These are phyloP conservation scores for Diarsia mendica DNA, from an alignment of 2,888 invertebrate species.

Conservation along the genomic window DNA sequence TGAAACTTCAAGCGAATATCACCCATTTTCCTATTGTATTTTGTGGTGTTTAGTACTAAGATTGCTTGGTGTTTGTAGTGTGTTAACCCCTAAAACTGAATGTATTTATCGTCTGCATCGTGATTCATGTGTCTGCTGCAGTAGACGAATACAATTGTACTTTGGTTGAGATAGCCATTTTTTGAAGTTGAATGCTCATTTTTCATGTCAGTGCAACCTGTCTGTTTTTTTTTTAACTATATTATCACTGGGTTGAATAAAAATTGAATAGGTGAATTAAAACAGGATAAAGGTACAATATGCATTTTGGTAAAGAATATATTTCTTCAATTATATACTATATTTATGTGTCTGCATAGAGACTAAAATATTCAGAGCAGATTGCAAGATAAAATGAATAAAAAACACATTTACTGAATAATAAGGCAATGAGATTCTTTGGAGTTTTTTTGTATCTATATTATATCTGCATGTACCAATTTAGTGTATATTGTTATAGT, in stretches of 20 bases:
- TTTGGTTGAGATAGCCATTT: slow-evolving; percentile 74
- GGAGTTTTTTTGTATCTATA: slow-evolving; percentile 9
- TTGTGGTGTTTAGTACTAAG: slow-evolving; percentile 63
- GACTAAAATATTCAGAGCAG: slow-evolving; percentile 30
- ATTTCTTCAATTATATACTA: not conserved
- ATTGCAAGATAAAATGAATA: slow-evolving; percentile 35
- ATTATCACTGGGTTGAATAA: slow-evolving; percentile 13
- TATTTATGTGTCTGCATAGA: slow-evolving; percentile 19
- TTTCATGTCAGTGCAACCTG: slow-evolving; percentile 73
- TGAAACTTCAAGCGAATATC: slow-evolving; percentile 69
- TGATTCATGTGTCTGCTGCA: slow-evolving; percentile 88
- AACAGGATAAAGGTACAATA: not conserved
- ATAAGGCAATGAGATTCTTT: slow-evolving; percentile 14
- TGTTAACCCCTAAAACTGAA: slow-evolving; percentile 82
- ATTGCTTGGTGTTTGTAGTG: slow-evolving; percentile 66
- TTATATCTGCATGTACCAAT: slow-evolving; percentile 21
- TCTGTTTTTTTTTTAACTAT: slow-evolving; percentile 39
- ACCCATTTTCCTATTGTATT: slow-evolving; percentile 24
- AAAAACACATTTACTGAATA: slow-evolving; percentile 47
- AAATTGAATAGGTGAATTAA: slow-evolving; percentile 20
- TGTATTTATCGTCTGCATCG: slow-evolving; percentile 84
- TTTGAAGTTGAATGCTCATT: slow-evolving; percentile 72
- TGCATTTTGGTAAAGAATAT: slow-evolving; percentile 23
- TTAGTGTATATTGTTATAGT: not conserved
- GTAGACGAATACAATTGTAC: slow-evolving; percentile 87